These are phyloP conservation scores for roundworm (Caenorhabditis elegans) DNA, from an alignment of 1,140 invertebrate genomes.

Conservation along the genomic window WBcel235 BX284603.4:6869501-6870000, in stretches of 20 bases:
- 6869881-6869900: neutral
- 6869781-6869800: neutral
- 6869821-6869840: neutral
- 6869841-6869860: neutral
- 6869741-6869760: neutral
- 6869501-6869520: neutral
- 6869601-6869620: neutral
- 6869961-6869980: neutral
- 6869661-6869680: neutral
- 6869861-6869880: neutral
- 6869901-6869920: neutral
- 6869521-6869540: neutral
- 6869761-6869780: neutral
- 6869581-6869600: no score
- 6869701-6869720: neutral
- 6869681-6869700: neutral
- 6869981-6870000: neutral
- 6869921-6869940: neutral
- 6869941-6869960: neutral
- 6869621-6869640: neutral
- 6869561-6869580: no score
- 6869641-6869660: neutral
- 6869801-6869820: neutral
- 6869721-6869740: no score
- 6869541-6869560: no score